Base-by-base conservation (phyloP, 2,888 invertebrate species). In the Gasteruption jaculator region DNA sequence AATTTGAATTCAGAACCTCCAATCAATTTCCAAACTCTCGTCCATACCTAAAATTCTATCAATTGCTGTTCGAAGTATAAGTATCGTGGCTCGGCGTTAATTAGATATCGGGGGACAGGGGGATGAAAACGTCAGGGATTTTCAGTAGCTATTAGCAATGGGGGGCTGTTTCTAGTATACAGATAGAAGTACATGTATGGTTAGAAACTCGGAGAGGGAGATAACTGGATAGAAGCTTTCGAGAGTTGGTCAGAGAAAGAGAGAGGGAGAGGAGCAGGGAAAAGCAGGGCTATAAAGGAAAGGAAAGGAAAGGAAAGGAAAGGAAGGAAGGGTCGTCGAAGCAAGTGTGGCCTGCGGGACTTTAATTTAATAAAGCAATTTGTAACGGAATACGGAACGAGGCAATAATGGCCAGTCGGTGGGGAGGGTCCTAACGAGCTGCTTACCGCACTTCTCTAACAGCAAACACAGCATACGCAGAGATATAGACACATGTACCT, bases 301-400 rank as follows among this genome's bases (percentile, higher is more conserved):
- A 25, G 33, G 29, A 30, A 39, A 16, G 25, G 41, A 32, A 30
- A 41, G 29, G 44, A 39, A 44, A 38, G 45, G n/a, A n/a, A 38
- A 37, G 49, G 46, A 45, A 41, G 48, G 48, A 48, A 47, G 50
- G 45, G 51, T 52, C 40, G 10, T 29, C 22, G 45, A 5, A 27
- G 27, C n/a, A 14, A n/a, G 55, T 58, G 61, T 56, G 62, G 60
- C 60, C 62, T 63, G 63, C 57, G 63, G 66, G 64, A 64, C 62
- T 66, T 67, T 68, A 69, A 70, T 70, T 70, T 70, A 70, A 70
- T 70, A 70, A 70, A 70, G 70, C 70, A 69, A 70, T 70, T 70
- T 70, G 70, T 70, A 70, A 70, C 70, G 66, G 70, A 70, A 69
- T 70, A 70, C 70, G 64, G 66, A 70, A 70, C 70, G 70, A 69